These are phyloP conservation scores for Cheilosia vernalis DNA, from an alignment of 2,888 invertebrate species.

Conservation along the genomic window DNA sequence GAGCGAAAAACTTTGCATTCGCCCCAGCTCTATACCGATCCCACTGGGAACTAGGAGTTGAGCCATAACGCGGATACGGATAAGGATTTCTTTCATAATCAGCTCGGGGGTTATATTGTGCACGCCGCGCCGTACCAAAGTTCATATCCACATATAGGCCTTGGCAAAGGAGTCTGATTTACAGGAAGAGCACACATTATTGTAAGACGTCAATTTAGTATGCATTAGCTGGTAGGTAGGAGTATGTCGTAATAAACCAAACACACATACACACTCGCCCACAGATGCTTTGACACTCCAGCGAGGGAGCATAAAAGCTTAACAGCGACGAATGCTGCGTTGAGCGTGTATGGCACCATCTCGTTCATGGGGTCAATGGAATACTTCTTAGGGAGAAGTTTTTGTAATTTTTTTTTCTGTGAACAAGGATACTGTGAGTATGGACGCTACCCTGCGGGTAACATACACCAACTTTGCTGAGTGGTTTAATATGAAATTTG, in stretches of 20 bases:
- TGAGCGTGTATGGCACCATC: constrained; percentile 4
- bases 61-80: constrained; percentile 38
- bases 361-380: constrained; percentile 64
- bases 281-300: not conserved
- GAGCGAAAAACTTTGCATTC: constrained; percentile 51
- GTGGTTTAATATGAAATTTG: constrained; percentile 46
- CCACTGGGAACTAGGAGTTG: constrained; percentile 35
- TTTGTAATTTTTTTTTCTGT: constrained; percentile 8
- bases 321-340: not conserved
- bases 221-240: constrained; percentile 47
- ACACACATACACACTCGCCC: not conserved
- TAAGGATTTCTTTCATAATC: constrained; percentile 71
- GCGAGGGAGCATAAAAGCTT: not conserved
- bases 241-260: not conserved
- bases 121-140: not conserved
- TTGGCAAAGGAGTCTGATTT: constrained; percentile 60
- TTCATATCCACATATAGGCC: constrained; percentile 26
- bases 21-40: not conserved
- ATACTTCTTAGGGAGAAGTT: constrained; percentile 33
- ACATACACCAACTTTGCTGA: not conserved
- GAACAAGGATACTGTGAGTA: constrained; percentile 8
- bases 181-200: constrained; percentile 63
- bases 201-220: constrained; percentile 71
- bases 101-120: constrained; percentile 47
- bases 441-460: constrained; percentile 29